phyloP scores from a whole-genome alignment of 2,797 vertebrate species.

The Chelidonichthys spinosus region DNA sequence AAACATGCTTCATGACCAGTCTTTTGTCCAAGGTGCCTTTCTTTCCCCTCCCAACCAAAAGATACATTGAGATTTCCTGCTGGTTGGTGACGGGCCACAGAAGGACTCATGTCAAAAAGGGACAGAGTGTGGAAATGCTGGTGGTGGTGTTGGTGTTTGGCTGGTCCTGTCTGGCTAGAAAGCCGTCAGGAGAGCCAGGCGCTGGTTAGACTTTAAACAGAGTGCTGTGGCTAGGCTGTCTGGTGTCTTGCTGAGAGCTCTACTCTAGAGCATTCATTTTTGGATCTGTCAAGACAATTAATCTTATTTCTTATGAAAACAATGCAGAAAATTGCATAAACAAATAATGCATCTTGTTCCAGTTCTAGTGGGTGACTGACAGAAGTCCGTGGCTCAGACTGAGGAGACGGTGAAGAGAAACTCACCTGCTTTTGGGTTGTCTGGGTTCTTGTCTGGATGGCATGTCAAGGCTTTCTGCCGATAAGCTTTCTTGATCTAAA shows the following conservation, averaged over 20 bases:
- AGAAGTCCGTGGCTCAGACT: slow-evolving; percentile 1
- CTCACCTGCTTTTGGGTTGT: slow-evolving; percentile 95
- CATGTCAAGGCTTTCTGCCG: slow-evolving; percentile 94
- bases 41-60: slow-evolving; percentile 30
- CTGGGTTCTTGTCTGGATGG: slow-evolving; percentile 98
- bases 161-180: slow-evolving; percentile 27
- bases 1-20: slow-evolving; percentile 74
- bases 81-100: slow-evolving; percentile 52
- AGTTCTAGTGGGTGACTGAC: slow-evolving; percentile 7
- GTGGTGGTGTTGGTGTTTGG: slow-evolving; percentile 31
- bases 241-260: slow-evolving; percentile 23
- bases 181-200: not conserved
- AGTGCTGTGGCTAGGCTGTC: slow-evolving; percentile 24
- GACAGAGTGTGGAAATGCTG: slow-evolving; percentile 43
- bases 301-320: slow-evolving; percentile 25
- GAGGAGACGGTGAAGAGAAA: not conserved
- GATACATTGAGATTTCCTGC: slow-evolving; percentile 67
- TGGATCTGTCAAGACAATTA: slow-evolving; percentile 12
- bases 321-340: slow-evolving; percentile 15
- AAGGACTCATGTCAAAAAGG: slow-evolving; percentile 34
- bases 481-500: slow-evolving; percentile 96
- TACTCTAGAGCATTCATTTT: slow-evolving; percentile 16
- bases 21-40: slow-evolving; percentile 76
- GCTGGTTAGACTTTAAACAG: slow-evolving; percentile 27
- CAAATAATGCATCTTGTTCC: slow-evolving; percentile 9